Percentiles rank a stretch among this genome's conserved stretches.
Conservation (phyloP, 2,888 invertebrate species). For the Ectemnius cavifrons region DNA sequence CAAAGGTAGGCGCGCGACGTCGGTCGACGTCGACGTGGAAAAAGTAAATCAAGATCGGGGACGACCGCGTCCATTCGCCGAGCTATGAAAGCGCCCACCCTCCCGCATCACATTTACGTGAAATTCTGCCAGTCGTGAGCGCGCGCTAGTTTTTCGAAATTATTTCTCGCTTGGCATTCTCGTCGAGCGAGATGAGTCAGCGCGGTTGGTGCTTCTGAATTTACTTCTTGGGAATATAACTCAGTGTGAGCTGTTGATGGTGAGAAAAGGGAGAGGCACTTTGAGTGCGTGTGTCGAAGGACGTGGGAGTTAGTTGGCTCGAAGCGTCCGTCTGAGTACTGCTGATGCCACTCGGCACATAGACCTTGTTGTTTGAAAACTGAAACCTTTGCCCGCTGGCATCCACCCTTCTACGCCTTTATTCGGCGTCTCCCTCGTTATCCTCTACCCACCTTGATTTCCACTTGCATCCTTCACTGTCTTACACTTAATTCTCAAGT, state of each 20-base stretch:
- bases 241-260: too few relatives aligned
- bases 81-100: too few relatives aligned
- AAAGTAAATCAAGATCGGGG: too few relatives aligned
- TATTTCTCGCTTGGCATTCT: too few relatives aligned
- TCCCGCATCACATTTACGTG: not conserved
- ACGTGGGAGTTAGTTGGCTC: slow-evolving; percentile 50
- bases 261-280: slow-evolving; percentile 27
- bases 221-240: too few relatives aligned
- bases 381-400: slow-evolving; percentile 41
- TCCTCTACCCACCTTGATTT: slow-evolving; percentile 10
- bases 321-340: slow-evolving; percentile 64
- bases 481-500: not conserved
- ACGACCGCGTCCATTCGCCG: too few relatives aligned
- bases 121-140: slow-evolving; percentile 15
- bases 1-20: slow-evolving; percentile 41
- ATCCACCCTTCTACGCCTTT: slow-evolving; percentile 12
- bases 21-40: slow-evolving; percentile 19
- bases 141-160: too few relatives aligned
- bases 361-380: slow-evolving; percentile 68
- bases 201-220: too few relatives aligned
- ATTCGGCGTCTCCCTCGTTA: slow-evolving; percentile 17
- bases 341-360: slow-evolving; percentile 61
- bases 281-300: slow-evolving; percentile 38
- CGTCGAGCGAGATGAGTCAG: too few relatives aligned
- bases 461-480: slow-evolving; percentile 11